phyloP scores from a whole-genome alignment of 2,113 vertebrate species.

The Manacus vitellinus region DNA sequence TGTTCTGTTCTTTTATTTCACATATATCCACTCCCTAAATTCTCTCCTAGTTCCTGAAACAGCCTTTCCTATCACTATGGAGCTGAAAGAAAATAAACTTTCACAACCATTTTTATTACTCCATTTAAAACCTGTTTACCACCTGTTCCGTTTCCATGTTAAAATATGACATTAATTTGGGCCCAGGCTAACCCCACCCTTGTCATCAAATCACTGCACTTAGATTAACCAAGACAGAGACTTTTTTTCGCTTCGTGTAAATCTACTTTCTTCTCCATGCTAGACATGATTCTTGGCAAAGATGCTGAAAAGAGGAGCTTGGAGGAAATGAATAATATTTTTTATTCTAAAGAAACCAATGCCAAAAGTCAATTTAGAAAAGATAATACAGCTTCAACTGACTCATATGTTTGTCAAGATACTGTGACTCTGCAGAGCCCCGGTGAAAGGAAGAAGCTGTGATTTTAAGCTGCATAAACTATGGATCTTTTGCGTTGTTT shows the following conservation, averaged over 20 bases:
- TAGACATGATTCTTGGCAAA: not conserved
- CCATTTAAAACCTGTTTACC: not conserved
- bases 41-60: not conserved
- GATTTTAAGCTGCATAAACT: not conserved
- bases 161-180: not conserved
- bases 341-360: constrained; percentile 2
- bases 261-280: not conserved
- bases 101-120: not conserved
- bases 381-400: not conserved
- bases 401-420: not conserved
- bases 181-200: not conserved
- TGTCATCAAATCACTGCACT: not conserved
- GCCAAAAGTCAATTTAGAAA: not conserved
- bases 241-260: not conserved
- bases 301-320: not conserved
- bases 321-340: constrained; percentile 23
- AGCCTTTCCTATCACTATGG: not conserved
- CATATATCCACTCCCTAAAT: not conserved
- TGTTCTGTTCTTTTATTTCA: not conserved
- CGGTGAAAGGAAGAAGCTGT: not conserved
- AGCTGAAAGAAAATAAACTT: not conserved
- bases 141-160: not conserved
- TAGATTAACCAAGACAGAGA: not conserved
- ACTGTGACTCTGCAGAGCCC: not conserved
- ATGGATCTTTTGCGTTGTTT: constrained; percentile 8